These are phyloP conservation scores for Nasonovia ribisnigri DNA, from an alignment of 2,888 invertebrate genomes.

Conservation along the genomic window DNA sequence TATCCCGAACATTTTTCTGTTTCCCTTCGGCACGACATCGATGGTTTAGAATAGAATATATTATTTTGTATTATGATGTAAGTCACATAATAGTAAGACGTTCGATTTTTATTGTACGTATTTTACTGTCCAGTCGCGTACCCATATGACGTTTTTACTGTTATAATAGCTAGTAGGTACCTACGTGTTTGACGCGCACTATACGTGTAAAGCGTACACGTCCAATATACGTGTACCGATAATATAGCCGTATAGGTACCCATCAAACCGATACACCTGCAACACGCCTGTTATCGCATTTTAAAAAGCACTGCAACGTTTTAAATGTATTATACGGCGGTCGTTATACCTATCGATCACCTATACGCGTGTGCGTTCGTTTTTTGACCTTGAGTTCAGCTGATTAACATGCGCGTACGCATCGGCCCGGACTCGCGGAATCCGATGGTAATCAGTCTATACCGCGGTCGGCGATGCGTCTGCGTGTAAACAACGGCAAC, in stretches of 20 bases:
- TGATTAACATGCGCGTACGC: constrained; percentile 37
- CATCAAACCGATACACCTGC: neutral
- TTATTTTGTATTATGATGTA: neutral
- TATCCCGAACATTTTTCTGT: neutral
- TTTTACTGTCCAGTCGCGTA: constrained; percentile 9
- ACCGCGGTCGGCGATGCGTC: neutral
- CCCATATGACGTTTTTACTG: neutral
- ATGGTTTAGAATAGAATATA: neutral
- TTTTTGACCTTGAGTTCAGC: constrained; percentile 56
- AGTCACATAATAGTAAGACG: neutral
- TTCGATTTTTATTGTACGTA: neutral
- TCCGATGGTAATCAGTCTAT: constrained; percentile 21
- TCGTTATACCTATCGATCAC: neutral
- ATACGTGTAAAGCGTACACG: no score
- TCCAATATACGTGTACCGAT: no score
- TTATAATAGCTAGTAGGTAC: neutral
- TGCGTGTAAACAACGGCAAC: neutral
- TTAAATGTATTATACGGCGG: neutral
- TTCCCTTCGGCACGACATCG: neutral
- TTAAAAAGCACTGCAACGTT: neutral
- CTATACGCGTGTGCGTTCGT: no score
- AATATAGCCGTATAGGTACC: no score
- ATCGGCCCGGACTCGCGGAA: neutral
- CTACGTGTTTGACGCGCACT: neutral
- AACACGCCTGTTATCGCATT: neutral